A percentile compares a stretch with the other conserved stretches of the same genome.
Conservation (phyloP, 2,888 invertebrate genomes). For the Ptychoptera albimana region DNA sequence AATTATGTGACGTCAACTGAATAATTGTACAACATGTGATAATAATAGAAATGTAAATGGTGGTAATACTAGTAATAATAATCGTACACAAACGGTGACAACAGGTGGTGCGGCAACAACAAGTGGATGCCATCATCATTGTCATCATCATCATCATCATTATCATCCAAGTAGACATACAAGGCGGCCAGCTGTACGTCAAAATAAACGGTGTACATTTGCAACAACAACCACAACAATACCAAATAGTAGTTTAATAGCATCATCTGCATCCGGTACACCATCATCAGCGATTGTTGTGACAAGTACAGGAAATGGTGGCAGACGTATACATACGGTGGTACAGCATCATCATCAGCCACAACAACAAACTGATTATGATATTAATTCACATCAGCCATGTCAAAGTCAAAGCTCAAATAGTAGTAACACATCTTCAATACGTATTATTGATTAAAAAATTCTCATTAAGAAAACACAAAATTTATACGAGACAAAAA, state of each 20-base stretch:
- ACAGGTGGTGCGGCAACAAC: background rate
- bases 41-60: slow-evolving; percentile 22
- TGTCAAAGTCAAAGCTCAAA: slow-evolving; percentile 14
- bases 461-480: background rate
- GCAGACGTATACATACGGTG: too few species aligned
- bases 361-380: background rate
- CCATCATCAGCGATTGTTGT: background rate
- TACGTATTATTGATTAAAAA: slow-evolving; percentile 12
- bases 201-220: slow-evolving; percentile 24
- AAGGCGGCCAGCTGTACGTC: slow-evolving; percentile 4
- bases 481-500: too few species aligned
- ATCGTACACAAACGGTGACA: slow-evolving; percentile 2
- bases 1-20: slow-evolving; percentile 31
- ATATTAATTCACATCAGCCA: slow-evolving; percentile 6
- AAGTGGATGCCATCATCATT: slow-evolving; percentile 25
- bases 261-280: slow-evolving; percentile 8
- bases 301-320: background rate
- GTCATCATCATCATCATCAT: slow-evolving; percentile 24
- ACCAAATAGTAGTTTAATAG: slow-evolving; percentile 11
- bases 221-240: slow-evolving; percentile 21
- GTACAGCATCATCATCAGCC: too few species aligned
- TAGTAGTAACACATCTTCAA: slow-evolving; percentile 13
- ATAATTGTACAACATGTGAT: slow-evolving; percentile 31
- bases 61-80: background rate
- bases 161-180: slow-evolving; percentile 15